Evolutionary conservation across 2,797 vertebrate species (phyloP).

Genomic region (Poecilia gillii): DNA sequence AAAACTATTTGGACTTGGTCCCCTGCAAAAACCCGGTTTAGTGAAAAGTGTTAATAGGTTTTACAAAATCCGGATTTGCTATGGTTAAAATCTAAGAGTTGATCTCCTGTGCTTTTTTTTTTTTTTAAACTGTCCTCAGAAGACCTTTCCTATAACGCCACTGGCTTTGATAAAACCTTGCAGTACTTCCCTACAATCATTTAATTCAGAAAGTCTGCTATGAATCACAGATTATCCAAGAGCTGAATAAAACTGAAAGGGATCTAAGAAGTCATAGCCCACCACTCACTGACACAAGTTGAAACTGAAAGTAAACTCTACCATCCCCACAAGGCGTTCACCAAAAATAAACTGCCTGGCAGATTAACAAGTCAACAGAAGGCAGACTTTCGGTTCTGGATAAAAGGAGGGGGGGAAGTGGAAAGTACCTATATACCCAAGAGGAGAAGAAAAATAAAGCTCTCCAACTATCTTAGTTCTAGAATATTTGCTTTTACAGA

Average conservation of each 20-base stretch:
- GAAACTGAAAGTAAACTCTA: slow-evolving; percentile 46
- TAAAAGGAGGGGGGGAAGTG: not conserved
- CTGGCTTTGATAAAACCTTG: not conserved
- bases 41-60: not conserved
- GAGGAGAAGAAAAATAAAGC: not conserved
- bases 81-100: not conserved
- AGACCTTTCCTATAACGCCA: not conserved
- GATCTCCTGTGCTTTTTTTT: too few relatives aligned
- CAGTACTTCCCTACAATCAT: not conserved
- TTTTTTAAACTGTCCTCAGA: not conserved
- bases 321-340: accelerated
- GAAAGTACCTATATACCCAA: slow-evolving; percentile 18
- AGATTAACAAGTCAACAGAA: not conserved
- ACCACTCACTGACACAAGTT: not conserved
- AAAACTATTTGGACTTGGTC: accelerated
- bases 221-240: not conserved
- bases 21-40: not conserved
- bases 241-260: not conserved
- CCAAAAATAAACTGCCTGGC: not conserved
- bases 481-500: not conserved
- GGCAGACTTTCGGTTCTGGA: not conserved
- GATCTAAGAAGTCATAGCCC: not conserved
- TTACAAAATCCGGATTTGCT: not conserved
- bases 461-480: accelerated
- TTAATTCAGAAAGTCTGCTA: not conserved